These are phyloP conservation scores for Lutjanus argentimaculatus DNA, from an alignment of 2,797 vertebrate species.

Conservation along the genomic window DNA sequence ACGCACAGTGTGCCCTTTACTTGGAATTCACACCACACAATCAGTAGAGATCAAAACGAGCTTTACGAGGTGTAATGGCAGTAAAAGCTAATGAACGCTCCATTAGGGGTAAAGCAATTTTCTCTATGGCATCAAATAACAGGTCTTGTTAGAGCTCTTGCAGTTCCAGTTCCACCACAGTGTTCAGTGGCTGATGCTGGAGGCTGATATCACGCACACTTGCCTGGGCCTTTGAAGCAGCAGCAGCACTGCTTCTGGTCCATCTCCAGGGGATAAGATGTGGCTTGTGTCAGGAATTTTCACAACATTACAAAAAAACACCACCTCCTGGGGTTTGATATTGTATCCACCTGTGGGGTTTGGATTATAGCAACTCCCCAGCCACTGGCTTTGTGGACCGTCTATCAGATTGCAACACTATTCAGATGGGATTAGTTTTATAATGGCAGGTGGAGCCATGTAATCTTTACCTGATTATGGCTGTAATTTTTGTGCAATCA, in stretches of 20 bases:
- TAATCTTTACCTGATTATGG: conserved; percentile 7
- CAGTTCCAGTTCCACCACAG: conserved; percentile 12
- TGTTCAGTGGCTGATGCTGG: conserved; percentile 48
- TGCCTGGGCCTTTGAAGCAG: conserved; percentile 56
- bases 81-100: conserved; percentile 65
- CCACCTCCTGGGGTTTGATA: conserved; percentile 25
- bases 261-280: conserved; percentile 39
- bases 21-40: conserved; percentile 53
- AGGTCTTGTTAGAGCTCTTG: conserved; percentile 19
- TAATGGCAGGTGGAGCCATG: conserved; percentile 12
- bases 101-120: conserved; percentile 42
- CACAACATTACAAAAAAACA: conserved; percentile 28
- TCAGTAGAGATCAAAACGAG: conserved; percentile 58
- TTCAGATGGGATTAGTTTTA: conserved; percentile 41
- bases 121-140: conserved; percentile 44
- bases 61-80: conserved; percentile 63
- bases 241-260: conserved; percentile 19
- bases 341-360: conserved; percentile 33
- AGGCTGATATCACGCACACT: conserved; percentile 51
- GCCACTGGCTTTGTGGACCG: conserved; percentile 15
- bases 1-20: too few species aligned
- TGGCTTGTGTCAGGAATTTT: conserved; percentile 48
- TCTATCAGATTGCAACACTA: conserved; percentile 37
- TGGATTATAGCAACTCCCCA: conserved; percentile 11
- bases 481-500: conserved; percentile 4